phyloP scores from a whole-genome alignment of 2,888 invertebrate genomes.

The Cantharis rustica region DNA sequence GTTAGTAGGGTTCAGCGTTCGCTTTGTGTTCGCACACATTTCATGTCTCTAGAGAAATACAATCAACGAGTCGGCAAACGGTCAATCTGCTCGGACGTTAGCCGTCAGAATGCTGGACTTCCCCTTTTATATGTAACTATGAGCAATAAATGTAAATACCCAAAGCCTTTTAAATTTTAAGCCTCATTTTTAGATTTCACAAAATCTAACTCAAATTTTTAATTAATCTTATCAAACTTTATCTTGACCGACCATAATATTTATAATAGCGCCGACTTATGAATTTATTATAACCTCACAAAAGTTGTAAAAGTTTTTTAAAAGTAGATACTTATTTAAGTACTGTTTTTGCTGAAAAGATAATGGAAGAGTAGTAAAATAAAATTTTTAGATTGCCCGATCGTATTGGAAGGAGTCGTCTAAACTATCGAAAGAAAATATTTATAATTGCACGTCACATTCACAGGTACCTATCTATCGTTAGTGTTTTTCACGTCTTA shows the following conservation, averaged over 20 bases:
- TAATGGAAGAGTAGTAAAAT: neutral
- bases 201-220: neutral
- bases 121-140: constrained; percentile 19
- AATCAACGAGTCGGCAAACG: constrained; percentile 49
- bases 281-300: neutral
- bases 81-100: constrained; percentile 44
- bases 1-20: constrained; percentile 36
- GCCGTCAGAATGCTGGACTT: constrained; percentile 28
- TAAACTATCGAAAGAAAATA: neutral
- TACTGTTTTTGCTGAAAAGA: neutral
- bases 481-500: constrained; percentile 7
- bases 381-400: neutral
- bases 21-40: constrained; percentile 39
- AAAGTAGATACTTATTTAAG: neutral
- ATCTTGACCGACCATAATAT: too few relatives aligned
- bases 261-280: too few relatives aligned
- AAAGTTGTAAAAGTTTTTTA: neutral
- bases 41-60: constrained; percentile 50
- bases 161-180: constrained; percentile 5
- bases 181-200: neutral
- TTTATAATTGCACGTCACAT: constrained; percentile 4
- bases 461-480: neutral
- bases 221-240: neutral
- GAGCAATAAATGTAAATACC: constrained; percentile 17
- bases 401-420: neutral